phyloP scores from a whole-genome alignment of 2,888 invertebrate species.

The Agrochola litura region DNA sequence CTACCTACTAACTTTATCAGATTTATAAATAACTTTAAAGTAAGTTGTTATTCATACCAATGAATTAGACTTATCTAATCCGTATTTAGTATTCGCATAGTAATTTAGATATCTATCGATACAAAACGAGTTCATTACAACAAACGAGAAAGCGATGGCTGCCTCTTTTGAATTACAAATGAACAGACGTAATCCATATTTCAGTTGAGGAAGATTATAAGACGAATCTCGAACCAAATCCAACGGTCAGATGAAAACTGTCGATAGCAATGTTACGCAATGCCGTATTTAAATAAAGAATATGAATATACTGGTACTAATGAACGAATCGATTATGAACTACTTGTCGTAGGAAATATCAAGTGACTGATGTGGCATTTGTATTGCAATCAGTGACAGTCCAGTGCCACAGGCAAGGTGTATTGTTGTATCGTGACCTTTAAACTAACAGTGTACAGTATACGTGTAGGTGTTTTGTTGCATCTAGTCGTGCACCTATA shows the following conservation, averaged over 20 bases:
- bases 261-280: conserved; percentile 43
- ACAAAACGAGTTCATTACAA: conserved; percentile 73
- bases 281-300: conserved; percentile 33
- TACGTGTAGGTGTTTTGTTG: conserved; percentile 1
- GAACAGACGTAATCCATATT: conserved; percentile 81
- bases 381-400: conserved; percentile 53
- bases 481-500: conserved; percentile 4
- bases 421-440: conserved; percentile 56
- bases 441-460: conserved; percentile 31
- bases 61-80: conserved; percentile 23
- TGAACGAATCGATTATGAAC: conserved; percentile 33
- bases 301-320: conserved; percentile 53
- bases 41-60: not conserved
- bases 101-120: conserved; percentile 37
- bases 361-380: conserved; percentile 46
- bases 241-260: conserved; percentile 67
- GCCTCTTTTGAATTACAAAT: conserved; percentile 82
- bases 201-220: conserved; percentile 75
- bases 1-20: not conserved
- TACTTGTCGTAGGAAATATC: conserved; percentile 46
- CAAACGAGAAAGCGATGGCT: conserved; percentile 76
- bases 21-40: conserved; percentile 9
- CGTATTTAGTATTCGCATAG: conserved; percentile 32
- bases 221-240: conserved; percentile 66
- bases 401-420: conserved; percentile 24